Conservation (phyloP, 2,888 invertebrate species). For the Miltochrista miniata region DNA sequence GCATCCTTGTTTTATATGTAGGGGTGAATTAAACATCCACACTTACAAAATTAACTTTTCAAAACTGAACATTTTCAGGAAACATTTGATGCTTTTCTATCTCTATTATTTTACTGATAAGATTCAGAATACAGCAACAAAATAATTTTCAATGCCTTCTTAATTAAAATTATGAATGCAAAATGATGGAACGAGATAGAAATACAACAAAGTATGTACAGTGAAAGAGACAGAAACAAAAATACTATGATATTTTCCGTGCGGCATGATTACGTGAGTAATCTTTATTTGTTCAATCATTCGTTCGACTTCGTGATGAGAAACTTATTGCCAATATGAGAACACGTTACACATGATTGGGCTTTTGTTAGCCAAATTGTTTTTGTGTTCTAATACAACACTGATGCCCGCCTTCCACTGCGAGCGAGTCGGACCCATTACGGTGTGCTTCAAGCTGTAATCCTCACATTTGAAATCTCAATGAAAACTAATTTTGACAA, state of each 20-base stretch:
- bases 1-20: slow-evolving; percentile 36
- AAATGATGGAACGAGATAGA: slow-evolving; percentile 38
- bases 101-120: slow-evolving; percentile 4
- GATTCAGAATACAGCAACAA: slow-evolving; percentile 16
- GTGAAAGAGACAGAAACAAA: slow-evolving; percentile 38
- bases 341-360: slow-evolving; percentile 18
- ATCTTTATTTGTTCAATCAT: slow-evolving; percentile 41
- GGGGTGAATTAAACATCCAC: slow-evolving; percentile 67
- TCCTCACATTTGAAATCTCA: too few species aligned
- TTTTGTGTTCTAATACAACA: slow-evolving; percentile 1
- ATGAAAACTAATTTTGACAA: too few species aligned
- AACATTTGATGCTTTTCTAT: slow-evolving; percentile 7
- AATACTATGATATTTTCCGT: slow-evolving; percentile 28
- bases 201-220: slow-evolving; percentile 20
- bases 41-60: slow-evolving; percentile 39
- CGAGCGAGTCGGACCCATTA: too few species aligned
- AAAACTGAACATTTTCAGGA: slow-evolving; percentile 16
- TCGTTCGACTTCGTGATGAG: slow-evolving; percentile 28
- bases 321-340: slow-evolving; percentile 20
- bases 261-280: slow-evolving; percentile 37
- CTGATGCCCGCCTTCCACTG: too few species aligned
- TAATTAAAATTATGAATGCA: slow-evolving; percentile 48
- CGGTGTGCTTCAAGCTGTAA: too few species aligned
- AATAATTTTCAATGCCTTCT: slow-evolving; percentile 11
- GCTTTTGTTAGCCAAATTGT: slow-evolving; percentile 11